Base-by-base conservation (phyloP, 1,140 invertebrate species). In the Drosophila suzukii region DNA sequence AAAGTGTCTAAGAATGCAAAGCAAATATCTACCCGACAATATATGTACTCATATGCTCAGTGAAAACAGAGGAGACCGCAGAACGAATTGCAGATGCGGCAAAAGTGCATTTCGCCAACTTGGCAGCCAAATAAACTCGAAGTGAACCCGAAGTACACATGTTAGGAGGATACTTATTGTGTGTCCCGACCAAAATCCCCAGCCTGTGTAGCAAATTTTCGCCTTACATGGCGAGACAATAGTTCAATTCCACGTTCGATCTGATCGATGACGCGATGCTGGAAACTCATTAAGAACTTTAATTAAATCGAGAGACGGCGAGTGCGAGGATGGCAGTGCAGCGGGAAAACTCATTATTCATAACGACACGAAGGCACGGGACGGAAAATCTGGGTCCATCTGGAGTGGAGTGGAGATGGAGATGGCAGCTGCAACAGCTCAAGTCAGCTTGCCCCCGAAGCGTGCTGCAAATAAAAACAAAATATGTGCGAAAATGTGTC, bases 221-320 rank as follows among this genome's bases (percentile, higher is more conserved):
- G 32, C 55, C 59, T 2, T 7, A 11, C 32, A 7, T 32, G 83
- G 72, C 67, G 62, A 67, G 57, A 88, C 80, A 89, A 78, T 63
- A 73, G 57, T 78, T 79, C 68, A 73, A 80, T 88, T 79, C 57
- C 53, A 49, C 61, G n/a, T 15, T 70, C 56, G 54, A 43, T 53
- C 72, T 78, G 84, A 89, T 88, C 82, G 84, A 88, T 88, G 73
- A 63, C 63, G 76, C 84, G 76, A 56, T 88, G 62, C 78, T 47
- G 68, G 78, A 83, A 88, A 84, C 84, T 88, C 84, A 88, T 88
- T 88, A 88, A 80, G 73, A 89, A 88, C 58, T 88, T 88, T 89
- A 88, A 88, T 89, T 88, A 88, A 88, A 88, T 88, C 63, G 76
- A 80, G 68, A 65, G 41, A 13, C 56, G 54, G 54, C 32, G 12